Conservation (phyloP, 2,113 vertebrate species). For the Thamnophis sirtalis region DNA sequence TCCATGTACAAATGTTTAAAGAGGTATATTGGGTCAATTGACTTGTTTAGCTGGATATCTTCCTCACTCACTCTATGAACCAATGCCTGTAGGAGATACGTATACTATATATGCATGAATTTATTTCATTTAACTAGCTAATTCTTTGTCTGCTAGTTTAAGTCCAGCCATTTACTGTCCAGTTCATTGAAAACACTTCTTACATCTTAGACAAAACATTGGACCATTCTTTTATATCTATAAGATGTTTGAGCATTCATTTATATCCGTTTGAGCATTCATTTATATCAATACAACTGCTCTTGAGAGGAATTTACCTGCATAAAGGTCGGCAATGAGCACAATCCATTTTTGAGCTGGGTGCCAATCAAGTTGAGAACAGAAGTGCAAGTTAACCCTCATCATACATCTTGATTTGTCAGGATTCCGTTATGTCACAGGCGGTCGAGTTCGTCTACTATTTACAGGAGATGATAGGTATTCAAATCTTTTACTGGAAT, state of each 20-base stretch:
- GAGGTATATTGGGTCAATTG: neutral
- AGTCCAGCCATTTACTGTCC: neutral
- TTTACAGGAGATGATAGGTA: conserved; percentile 85
- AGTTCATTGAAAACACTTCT: neutral
- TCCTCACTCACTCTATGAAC: neutral
- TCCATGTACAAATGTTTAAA: neutral
- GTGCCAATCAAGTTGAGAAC: conserved; percentile 74
- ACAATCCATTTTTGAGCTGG: neutral
- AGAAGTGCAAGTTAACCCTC: conserved; percentile 93
- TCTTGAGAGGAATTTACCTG: neutral
- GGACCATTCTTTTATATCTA: too few relatives aligned
- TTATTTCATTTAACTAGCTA: neutral
- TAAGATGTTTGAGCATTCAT: neutral
- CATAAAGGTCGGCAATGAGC: neutral
- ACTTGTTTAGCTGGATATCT: neutral
- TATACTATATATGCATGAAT: neutral
- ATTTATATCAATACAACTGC: neutral
- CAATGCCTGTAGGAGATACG: neutral
- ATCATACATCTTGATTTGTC: conserved; percentile 89
- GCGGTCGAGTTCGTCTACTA: conserved; percentile 78
- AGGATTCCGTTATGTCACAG: conserved; percentile 82
- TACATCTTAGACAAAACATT: neutral
- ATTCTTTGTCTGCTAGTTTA: neutral
- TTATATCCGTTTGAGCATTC: neutral
- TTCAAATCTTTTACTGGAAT: conserved; percentile 46